Evolutionary conservation across 1,140 invertebrate species (phyloP).

Genomic region (Drosophila sulfurigaster): DNA sequence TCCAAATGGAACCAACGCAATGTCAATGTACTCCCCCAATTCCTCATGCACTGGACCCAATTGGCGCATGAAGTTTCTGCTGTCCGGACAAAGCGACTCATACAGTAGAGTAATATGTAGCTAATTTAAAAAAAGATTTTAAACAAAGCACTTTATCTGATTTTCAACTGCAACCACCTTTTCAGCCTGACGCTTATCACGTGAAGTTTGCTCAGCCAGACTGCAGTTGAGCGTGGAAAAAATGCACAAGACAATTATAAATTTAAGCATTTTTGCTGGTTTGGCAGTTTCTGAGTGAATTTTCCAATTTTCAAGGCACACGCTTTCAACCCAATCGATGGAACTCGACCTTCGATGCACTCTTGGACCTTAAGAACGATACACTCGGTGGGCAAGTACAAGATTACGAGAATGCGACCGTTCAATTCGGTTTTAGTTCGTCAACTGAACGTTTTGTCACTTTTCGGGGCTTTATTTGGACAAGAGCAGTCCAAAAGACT

Average conservation of each 20-base stretch:
- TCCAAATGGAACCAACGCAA: slow-evolving; percentile 90
- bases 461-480: slow-evolving; percentile 58
- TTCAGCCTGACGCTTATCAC: slow-evolving; percentile 53
- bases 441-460: slow-evolving; percentile 72
- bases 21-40: slow-evolving; percentile 85
- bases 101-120: slow-evolving; percentile 88
- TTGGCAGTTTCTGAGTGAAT: slow-evolving; percentile 1
- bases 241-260: slow-evolving; percentile 36
- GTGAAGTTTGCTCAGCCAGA: slow-evolving; percentile 24
- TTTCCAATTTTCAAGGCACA: slow-evolving; percentile 3
- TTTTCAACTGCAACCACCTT: slow-evolving; percentile 38
- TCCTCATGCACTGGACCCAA: slow-evolving; percentile 85
- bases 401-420: slow-evolving; percentile 53
- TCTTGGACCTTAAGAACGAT: slow-evolving; percentile 35
- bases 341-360: slow-evolving; percentile 54
- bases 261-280: slow-evolving; percentile 41
- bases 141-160: neutral
- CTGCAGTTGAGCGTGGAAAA: slow-evolving; percentile 36
- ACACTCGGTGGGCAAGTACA: slow-evolving; percentile 47
- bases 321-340: slow-evolving; percentile 51
- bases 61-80: slow-evolving; percentile 89
- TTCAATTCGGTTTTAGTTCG: slow-evolving; percentile 62
- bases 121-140: slow-evolving; percentile 21
- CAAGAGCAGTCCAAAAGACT: slow-evolving; percentile 16
- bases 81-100: slow-evolving; percentile 93